These are phyloP conservation scores for Antigone vipio DNA, from an alignment of 2,113 vertebrate genomes.

Conservation along the genomic window DNA sequence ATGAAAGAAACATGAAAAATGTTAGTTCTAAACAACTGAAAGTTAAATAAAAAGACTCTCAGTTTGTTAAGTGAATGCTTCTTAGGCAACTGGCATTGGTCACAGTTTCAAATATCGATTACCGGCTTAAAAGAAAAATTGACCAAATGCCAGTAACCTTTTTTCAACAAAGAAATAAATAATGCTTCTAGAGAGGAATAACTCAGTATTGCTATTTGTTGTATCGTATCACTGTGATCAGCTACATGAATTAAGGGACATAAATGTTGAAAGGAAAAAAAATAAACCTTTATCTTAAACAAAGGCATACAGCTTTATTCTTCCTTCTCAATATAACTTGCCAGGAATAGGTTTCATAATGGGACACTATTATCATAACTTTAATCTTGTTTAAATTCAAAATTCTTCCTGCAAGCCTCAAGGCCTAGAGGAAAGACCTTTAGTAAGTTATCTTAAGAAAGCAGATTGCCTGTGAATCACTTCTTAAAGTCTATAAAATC, in stretches of 20 bases:
- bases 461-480: constrained; percentile 56
- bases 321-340: constrained; percentile 27
- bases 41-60: neutral
- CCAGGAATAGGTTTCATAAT: constrained; percentile 47
- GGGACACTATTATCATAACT: constrained; percentile 61
- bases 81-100: neutral
- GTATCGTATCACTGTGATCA: neutral
- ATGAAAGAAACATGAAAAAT: neutral
- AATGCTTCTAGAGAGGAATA: neutral
- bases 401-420: constrained; percentile 50
- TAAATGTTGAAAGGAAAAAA: neutral
- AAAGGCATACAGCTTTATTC: constrained; percentile 12
- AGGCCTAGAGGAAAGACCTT: constrained; percentile 46
- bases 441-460: constrained; percentile 61
- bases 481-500: constrained; percentile 65
- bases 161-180: neutral
- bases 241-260: neutral
- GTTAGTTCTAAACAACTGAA: neutral
- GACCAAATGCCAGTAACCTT: neutral
- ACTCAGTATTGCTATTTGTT: neutral
- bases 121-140: neutral
- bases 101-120: neutral
- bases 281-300: neutral
- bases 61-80: neutral
- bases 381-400: constrained; percentile 71